phyloP scores from a whole-genome alignment of 2,888 invertebrate genomes.

The Ditylenchus weischeri region DNA sequence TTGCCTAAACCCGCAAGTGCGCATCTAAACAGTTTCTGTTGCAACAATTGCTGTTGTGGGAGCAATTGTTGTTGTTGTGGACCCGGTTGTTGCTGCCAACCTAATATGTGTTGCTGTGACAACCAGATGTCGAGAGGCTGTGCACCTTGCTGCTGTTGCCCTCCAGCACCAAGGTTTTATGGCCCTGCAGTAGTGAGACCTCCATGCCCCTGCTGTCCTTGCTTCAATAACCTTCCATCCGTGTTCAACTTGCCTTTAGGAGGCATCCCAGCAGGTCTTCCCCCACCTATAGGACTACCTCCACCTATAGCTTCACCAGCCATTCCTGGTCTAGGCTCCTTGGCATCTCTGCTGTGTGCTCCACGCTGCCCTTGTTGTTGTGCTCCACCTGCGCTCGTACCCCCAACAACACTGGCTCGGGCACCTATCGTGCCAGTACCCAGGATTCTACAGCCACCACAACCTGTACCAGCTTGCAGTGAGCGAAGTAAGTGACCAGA shows the following conservation, averaged over 20 bases:
- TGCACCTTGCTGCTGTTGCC: slow-evolving; percentile 1
- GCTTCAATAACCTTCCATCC: slow-evolving; percentile 1
- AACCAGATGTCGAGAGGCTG: neutral
- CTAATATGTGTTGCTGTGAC: neutral
- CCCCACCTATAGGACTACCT: slow-evolving; percentile 6
- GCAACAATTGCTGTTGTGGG: slow-evolving; percentile 5
- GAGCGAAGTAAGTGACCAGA: slow-evolving; percentile 2
- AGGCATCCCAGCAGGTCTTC: neutral
- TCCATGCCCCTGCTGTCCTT: neutral
- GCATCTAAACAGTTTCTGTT: neutral
- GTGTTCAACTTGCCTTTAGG: slow-evolving; percentile 10
- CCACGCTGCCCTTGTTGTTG: slow-evolving; percentile 15
- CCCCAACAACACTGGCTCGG: slow-evolving; percentile 3
- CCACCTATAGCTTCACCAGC: slow-evolving; percentile 9
- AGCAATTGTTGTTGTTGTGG: slow-evolving; percentile 2
- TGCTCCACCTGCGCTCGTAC: slow-evolving; percentile 7
- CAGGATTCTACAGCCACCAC: slow-evolving; percentile 13
- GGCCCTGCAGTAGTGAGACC: too few relatives aligned
- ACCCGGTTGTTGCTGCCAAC: slow-evolving; percentile 1
- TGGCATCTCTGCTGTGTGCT: slow-evolving; percentile 13
- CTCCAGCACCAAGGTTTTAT: too few relatives aligned
- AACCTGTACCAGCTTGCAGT: slow-evolving; percentile 1
- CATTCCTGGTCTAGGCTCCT: neutral
- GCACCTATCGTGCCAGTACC: slow-evolving; percentile 13
- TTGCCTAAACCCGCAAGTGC: neutral